Evolutionary conservation across 2,113 vertebrate genomes (phyloP).

Genomic region (Bubo bubo): DNA sequence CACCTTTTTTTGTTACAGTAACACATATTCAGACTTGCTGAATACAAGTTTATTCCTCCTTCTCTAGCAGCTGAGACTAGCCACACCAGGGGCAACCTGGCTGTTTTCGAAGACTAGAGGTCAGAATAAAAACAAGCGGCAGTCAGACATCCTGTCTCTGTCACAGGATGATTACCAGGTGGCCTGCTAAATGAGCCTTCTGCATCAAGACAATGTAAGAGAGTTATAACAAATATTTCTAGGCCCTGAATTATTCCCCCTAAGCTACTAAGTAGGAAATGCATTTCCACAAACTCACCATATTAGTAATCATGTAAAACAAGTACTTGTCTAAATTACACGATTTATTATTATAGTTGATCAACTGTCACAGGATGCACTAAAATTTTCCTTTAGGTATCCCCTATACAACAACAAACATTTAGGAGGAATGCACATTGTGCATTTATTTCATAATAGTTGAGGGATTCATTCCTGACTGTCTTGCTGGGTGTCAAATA

Average conservation of each 20-base stretch:
- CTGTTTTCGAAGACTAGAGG: background rate
- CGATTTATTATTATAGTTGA: background rate
- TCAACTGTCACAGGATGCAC: background rate
- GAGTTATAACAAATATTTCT: background rate
- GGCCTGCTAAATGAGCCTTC: background rate
- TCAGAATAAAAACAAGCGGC: background rate
- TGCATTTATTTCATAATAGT: background rate
- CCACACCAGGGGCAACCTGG: background rate
- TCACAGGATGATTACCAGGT: background rate
- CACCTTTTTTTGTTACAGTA: background rate
- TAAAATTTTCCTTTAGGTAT: background rate
- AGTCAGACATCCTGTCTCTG: background rate
- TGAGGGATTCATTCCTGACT: background rate
- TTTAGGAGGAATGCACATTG: background rate
- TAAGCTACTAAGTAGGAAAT: background rate
- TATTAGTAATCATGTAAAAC: background rate
- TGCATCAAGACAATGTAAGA: background rate
- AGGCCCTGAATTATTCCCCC: background rate
- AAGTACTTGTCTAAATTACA: background rate
- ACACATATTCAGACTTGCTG: background rate
- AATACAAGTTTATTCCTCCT: background rate
- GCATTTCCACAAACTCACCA: background rate
- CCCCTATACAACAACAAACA: background rate
- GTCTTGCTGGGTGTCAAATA: background rate
- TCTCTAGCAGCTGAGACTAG: background rate